These are phyloP conservation scores for Fopius arisanus DNA, from an alignment of 1,140 invertebrate species.

Conservation along the genomic window DNA sequence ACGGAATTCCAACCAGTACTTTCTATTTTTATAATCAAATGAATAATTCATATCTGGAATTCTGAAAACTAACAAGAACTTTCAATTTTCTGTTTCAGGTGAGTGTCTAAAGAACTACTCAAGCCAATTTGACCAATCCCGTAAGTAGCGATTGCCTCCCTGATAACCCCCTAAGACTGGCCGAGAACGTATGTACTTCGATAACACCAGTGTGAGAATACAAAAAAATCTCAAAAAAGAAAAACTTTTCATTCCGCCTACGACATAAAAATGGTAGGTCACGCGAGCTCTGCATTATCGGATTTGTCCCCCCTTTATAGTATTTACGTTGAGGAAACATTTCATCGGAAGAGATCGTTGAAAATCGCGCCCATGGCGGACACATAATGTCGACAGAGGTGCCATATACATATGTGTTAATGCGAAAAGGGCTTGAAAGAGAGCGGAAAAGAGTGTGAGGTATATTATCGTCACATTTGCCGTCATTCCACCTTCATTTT, in stretches of 20 bases:
- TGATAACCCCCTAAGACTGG: no score
- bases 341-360: conserved; percentile 31
- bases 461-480: conserved; percentile 24
- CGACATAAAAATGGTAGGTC: conserved; percentile 46
- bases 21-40: no score
- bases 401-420: neutral
- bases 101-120: no score
- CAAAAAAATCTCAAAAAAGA: neutral
- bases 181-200: no score
- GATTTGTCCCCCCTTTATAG: conserved; percentile 27
- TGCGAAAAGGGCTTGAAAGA: neutral
- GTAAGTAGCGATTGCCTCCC: no score
- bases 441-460: conserved; percentile 22
- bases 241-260: neutral
- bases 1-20: no score
- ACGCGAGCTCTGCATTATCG: conserved; percentile 40
- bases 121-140: no score
- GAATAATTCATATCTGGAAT: no score
- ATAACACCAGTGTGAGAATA: neutral
- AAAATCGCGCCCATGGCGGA: conserved; percentile 17
- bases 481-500: conserved; percentile 12
- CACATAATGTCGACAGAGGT: neutral
- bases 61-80: no score
- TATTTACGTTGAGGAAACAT: conserved; percentile 33
- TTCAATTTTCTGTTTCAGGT: no score